phyloP scores from a whole-genome alignment of 1,140 invertebrate genomes.

The Sarcophaga peregrina region DNA sequence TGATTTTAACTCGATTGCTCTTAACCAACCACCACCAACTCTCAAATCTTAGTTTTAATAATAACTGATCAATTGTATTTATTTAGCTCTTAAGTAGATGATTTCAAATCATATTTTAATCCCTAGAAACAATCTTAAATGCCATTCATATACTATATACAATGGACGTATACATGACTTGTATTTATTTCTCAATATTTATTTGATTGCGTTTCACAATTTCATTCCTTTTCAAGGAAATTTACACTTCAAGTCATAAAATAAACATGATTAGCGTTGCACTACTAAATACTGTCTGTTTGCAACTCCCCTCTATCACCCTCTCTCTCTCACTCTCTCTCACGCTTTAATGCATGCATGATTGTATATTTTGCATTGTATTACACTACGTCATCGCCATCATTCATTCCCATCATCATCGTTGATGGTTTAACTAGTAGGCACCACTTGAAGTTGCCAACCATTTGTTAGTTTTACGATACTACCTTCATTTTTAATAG shows the following conservation, averaged over 20 bases:
- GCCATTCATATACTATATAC: background rate
- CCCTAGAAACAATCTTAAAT: background rate
- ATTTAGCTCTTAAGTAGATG: constrained; percentile 14
- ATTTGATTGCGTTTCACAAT: background rate
- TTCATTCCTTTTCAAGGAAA: constrained; percentile 28
- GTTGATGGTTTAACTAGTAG: too few relatives aligned
- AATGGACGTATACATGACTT: constrained; percentile 31
- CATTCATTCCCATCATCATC: too few relatives aligned
- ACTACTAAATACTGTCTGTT: constrained; percentile 36
- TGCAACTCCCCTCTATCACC: background rate
- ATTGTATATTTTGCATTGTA: background rate
- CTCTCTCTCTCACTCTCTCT: too few relatives aligned
- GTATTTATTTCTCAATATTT: constrained; percentile 18
- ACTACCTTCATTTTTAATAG: too few relatives aligned
- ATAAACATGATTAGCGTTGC: constrained; percentile 42
- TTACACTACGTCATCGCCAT: background rate
- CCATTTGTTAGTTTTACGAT: background rate
- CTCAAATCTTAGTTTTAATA: too few relatives aligned
- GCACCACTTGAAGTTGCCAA: background rate
- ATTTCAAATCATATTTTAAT: background rate
- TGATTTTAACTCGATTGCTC: too few relatives aligned
- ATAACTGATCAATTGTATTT: background rate
- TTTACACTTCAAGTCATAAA: constrained; percentile 39
- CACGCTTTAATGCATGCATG: background rate
- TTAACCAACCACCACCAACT: too few relatives aligned